Evolutionary conservation across 2,113 vertebrate species (phyloP), one percentile per base, ranked within the genome.

Genomic region (Peromyscus maniculatus): DNA sequence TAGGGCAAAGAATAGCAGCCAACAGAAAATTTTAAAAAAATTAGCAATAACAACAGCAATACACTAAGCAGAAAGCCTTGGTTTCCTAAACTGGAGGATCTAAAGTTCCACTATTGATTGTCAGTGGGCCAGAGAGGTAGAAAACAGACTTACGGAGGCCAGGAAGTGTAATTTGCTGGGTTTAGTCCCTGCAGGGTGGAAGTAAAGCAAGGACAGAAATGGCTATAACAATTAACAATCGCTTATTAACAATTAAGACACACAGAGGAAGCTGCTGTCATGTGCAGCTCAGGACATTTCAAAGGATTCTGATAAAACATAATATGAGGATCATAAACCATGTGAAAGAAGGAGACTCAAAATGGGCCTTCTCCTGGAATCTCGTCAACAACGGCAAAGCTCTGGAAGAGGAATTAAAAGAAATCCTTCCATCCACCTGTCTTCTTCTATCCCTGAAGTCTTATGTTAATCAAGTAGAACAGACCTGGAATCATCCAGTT

Each of bases 361-460:
- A 91, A 89, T 67, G 84, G 82, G 49, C 17, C n/a, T 72, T 88
- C 16, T 67, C 39, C 36, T 91, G 12, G 77, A 95, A 91, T 11
- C 74, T 57, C 7, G 49, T 13, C 64, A 49, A 49, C 6, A 83
- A 43, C 3, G 21, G 86, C 9, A 31, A 59, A 95, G 21, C 4
- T 87, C 52, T 71, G 39, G 31, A 93, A 89, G 36, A 39, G n/a
- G 21, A 1, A 77, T 64, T 96, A 55, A 80, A 62, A 67, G 55
- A 7, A 71, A 64, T 36, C 7, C 5, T 91, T 66, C 28, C n/a
- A 72, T 33, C 19, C 17, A n/a, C 5, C 66, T 80, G 7, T 33
- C 72, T 69, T 39, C 74, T 88, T 78, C 39, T 21, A 91, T 3
- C 64, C 36, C 9, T 57, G 36, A 3, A 43, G 80, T 71, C 39